Base-by-base conservation (phyloP, 2,888 invertebrate genomes). In the Timema cristinae region DNA sequence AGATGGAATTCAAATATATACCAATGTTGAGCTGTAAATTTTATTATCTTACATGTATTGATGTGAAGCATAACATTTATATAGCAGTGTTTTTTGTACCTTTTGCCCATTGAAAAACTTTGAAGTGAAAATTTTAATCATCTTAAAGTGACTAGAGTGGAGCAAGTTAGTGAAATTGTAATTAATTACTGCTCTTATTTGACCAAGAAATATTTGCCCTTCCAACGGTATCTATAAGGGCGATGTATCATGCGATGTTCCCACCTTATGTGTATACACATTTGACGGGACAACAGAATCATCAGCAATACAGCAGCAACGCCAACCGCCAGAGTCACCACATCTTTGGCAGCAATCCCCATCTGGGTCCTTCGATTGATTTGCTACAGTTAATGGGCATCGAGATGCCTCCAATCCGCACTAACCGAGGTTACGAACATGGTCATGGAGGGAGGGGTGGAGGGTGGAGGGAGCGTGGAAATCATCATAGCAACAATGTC, bases 181-280 rank as follows among this genome's bases (percentile, higher is more conserved):
- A n/a, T n/a, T n/a, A n/a, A n/a, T n/a, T n/a, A n/a, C n/a, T n/a
- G n/a, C n/a, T n/a, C n/a, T n/a, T n/a, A n/a, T n/a, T n/a, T n/a
- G n/a, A n/a, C n/a, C n/a, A n/a, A n/a, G n/a, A n/a, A n/a, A n/a
- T n/a, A n/a, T n/a, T n/a, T n/a, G n/a, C n/a, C n/a, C n/a, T n/a
- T n/a, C n/a, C n/a, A n/a, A n/a, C n/a, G n/a, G n/a, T n/a, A n/a
- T n/a, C n/a, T n/a, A n/a, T n/a, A n/a, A 71, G 67, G 71, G 72
- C 71, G 70, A 73, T 73, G 73, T 73, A 73, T 73, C 72, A 73
- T 73, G 73, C 73, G 61, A 73, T 73, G 73, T 73, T 73, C 61
- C 68, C 71, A 69, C 72, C 73, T 66, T 71, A 70, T 32, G 68
- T 71, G 71, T 61, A 71, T 66, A 54, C 69, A 54, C 71, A 73